Evolutionary conservation across 2,888 invertebrate species (phyloP).

Genomic region (Drosophila melanosoma): DNA sequence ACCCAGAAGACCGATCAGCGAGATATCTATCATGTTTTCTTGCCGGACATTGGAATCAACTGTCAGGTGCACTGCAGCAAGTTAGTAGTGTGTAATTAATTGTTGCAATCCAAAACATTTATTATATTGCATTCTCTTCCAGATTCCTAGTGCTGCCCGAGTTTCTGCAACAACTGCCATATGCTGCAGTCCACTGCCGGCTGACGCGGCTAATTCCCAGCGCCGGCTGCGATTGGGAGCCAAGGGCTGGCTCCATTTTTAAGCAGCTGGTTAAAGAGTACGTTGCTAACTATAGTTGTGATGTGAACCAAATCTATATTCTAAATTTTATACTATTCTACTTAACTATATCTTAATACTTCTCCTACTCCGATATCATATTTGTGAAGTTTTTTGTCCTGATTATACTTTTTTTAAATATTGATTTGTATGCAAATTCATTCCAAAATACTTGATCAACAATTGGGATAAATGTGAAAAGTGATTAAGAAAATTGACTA

Average conservation of each 20-base stretch:
- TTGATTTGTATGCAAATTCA: no score
- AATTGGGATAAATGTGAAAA: not conserved
- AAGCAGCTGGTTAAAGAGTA: conserved; percentile 88
- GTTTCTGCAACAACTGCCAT: conserved; percentile 84
- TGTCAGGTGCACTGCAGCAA: conserved; percentile 82
- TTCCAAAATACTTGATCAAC: no score
- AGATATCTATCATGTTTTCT: conserved; percentile 86
- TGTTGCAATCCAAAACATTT: not conserved
- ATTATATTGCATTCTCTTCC: not conserved
- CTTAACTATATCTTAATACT: not conserved
- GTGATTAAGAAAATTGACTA: not conserved
- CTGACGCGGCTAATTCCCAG: conserved; percentile 87
- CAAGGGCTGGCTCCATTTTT: conserved; percentile 86
- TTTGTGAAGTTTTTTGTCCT: not conserved
- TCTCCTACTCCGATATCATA: not conserved
- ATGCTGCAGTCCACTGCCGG: conserved; percentile 87
- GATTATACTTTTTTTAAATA: not conserved
- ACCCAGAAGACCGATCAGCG: conserved; percentile 77
- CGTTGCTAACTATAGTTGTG: conserved; percentile 52
- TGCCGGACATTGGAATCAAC: conserved; percentile 88
- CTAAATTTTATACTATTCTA: not conserved
- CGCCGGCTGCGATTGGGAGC: conserved; percentile 87
- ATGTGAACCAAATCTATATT: not conserved
- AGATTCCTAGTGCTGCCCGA: conserved; percentile 86
- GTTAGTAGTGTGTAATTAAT: conserved; percentile 26